Percentiles rank a stretch among this genome's conserved stretches.
Evolutionary conservation across 2,888 invertebrate species (phyloP).

Genomic region (Perithous albicinctus): DNA sequence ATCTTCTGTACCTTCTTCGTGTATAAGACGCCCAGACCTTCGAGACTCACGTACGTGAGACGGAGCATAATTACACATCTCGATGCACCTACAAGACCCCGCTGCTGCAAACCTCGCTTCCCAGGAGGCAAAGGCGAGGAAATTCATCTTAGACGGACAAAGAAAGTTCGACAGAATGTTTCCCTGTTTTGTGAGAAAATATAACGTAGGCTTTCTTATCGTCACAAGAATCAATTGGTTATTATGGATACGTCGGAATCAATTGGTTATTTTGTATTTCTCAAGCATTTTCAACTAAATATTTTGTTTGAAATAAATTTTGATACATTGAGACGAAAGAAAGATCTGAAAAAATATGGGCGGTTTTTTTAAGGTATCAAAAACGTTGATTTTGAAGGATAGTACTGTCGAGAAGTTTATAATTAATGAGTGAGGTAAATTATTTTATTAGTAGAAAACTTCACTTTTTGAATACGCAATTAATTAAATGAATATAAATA

Average conservation of each 20-base stretch:
- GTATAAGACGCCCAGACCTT: conserved; percentile 69
- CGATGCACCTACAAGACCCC: conserved; percentile 41
- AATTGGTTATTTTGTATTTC: too few relatives aligned
- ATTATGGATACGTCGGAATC: too few relatives aligned
- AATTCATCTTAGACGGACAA: conserved; percentile 1
- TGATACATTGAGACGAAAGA: too few relatives aligned
- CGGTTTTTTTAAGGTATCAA: too few relatives aligned
- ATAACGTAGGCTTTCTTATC: neutral
- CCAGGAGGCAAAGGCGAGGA: neutral
- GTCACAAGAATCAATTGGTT: conserved; percentile 15
- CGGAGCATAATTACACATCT: conserved; percentile 70
- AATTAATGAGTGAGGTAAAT: too few relatives aligned
- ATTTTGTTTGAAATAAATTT: neutral
- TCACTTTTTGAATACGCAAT: too few relatives aligned
- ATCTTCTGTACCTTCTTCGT: neutral
- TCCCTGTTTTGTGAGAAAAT: neutral
- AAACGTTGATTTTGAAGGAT: too few relatives aligned
- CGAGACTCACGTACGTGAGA: conserved; percentile 71
- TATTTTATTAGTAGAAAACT: too few relatives aligned
- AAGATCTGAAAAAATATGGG: too few relatives aligned
- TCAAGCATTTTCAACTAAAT: neutral
- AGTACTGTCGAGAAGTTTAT: too few relatives aligned
- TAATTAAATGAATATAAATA: too few relatives aligned
- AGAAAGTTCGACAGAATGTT: neutral
- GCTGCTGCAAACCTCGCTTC: conserved; percentile 16